Conservation (phyloP, 2,797 vertebrate genomes). For the Halcyon smyrnensis region DNA sequence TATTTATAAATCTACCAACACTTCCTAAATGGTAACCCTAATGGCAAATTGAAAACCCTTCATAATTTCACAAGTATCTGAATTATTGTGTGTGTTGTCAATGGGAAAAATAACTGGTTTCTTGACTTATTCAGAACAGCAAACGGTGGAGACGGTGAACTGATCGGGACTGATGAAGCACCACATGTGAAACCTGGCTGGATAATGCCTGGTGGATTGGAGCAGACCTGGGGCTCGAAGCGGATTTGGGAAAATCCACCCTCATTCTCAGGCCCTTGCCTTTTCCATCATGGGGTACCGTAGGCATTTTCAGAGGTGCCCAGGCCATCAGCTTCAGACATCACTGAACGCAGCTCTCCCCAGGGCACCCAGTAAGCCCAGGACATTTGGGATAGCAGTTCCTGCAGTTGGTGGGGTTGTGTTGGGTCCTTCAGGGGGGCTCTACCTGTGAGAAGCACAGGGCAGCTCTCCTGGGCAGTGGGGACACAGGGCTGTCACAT, state of each 20-base stretch:
- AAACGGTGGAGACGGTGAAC: background rate
- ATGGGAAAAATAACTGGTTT: background rate
- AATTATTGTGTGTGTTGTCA: background rate
- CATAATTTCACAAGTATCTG: background rate
- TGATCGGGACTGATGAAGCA: background rate
- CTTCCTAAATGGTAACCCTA: background rate
- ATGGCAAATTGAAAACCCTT: background rate
- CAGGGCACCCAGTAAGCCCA: background rate
- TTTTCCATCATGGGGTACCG: background rate
- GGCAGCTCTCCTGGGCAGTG: background rate
- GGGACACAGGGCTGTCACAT: background rate
- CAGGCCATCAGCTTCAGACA: background rate
- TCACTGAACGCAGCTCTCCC: rapidly evolving
- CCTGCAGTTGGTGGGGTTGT: background rate
- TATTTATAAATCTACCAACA: background rate
- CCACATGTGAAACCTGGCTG: background rate
- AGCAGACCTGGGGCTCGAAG: background rate
- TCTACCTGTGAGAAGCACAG: background rate
- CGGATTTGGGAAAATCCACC: background rate
- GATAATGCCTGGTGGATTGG: background rate
- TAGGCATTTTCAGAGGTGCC: background rate
- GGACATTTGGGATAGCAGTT: background rate
- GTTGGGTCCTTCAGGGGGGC: background rate
- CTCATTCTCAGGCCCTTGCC: background rate
- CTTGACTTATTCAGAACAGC: background rate